These are phyloP conservation scores for Oscheius myriophilus DNA, from an alignment of 2,888 invertebrate genomes.

Conservation along the genomic window DNA sequence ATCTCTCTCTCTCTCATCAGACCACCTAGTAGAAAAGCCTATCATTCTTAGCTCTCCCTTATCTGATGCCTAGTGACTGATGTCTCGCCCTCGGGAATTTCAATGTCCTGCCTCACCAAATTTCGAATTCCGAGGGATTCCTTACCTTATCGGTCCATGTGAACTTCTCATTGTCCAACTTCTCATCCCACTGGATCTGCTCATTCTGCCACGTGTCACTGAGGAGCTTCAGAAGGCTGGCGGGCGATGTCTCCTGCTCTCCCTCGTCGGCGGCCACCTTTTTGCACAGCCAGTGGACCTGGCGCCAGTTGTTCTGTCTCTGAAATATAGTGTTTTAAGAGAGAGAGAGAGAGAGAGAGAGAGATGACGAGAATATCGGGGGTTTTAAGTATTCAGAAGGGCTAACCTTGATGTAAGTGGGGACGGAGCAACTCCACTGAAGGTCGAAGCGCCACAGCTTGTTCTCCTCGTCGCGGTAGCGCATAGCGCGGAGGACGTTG, in stretches of 20 bases:
- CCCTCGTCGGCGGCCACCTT: slow-evolving; percentile 61
- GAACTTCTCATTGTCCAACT: slow-evolving; percentile 56
- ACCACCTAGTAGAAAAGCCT: background rate
- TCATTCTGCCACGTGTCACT: slow-evolving; percentile 50
- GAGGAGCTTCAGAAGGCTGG: slow-evolving; percentile 44
- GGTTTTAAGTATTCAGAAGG: too few species aligned
- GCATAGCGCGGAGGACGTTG: slow-evolving; percentile 49
- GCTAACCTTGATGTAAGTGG: slow-evolving; percentile 66
- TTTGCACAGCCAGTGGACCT: slow-evolving; percentile 69
- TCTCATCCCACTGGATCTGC: slow-evolving; percentile 58
- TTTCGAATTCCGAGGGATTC: background rate
- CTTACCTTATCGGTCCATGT: slow-evolving; percentile 57
- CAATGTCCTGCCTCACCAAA: background rate
- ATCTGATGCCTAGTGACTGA: background rate
- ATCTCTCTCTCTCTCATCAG: too few species aligned
- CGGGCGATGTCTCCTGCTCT: slow-evolving; percentile 39
- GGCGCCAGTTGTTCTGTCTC: slow-evolving; percentile 66
- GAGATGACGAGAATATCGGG: too few species aligned
- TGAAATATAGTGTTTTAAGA: slow-evolving; percentile 29
- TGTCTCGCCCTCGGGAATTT: too few species aligned
- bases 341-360: background rate
- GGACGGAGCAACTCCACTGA: slow-evolving; percentile 68
- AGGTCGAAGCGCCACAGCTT: slow-evolving; percentile 64
- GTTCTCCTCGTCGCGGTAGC: slow-evolving; percentile 57
- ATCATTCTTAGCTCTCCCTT: background rate